Base-by-base conservation (phyloP, 2,888 invertebrate genomes). In the Leucozona laternaria region DNA sequence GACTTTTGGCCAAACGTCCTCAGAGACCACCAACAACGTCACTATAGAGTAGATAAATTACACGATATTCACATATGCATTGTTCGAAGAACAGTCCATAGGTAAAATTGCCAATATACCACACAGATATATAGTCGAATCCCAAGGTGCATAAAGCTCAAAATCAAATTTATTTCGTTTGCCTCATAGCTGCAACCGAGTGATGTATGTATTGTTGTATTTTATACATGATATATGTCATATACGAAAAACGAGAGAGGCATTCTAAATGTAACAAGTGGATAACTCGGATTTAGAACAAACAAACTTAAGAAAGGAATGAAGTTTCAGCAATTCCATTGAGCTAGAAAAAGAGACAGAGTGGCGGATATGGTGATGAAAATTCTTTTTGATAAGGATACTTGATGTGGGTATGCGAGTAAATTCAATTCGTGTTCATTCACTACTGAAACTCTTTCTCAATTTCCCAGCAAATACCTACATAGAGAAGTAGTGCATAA, bases 1-100 rank as follows among this genome's bases (percentile, higher is more conserved):
- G 70, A 17, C 28, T 25, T 43, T 48, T 57, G 76, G 55, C 45
- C 64, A 58, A 43, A 57, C 28, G 13, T 57, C 7, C 34, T 34
- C 20, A 22, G 13, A 57, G 20, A 58, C 45, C 34, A 76, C 66
- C 55, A 43, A 40, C 48, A 28, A 48, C 45, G 43, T 31, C 40
- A 25, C 34, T 11, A 31, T 6, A 31, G 7, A 48, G 71, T 70
- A 73, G 48, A 70, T 83, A 83, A 83, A 85, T 85, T 80, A 85
- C 76, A 77, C 66, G 80, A 80, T 72, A 77, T 85, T 72, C 80
- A 80, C 80, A 85, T 72, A 80, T 85, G 77, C 76, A 80, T 85
- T 80, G 58, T 85, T 45, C 43, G 53, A 53, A 75, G 55, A 50
- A 75, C 50, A 70, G 37, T 53, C 64, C 75, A 70, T 34, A 79